Base-by-base conservation (phyloP, 2,113 vertebrate genomes). In the Numida meleagris region DNA sequence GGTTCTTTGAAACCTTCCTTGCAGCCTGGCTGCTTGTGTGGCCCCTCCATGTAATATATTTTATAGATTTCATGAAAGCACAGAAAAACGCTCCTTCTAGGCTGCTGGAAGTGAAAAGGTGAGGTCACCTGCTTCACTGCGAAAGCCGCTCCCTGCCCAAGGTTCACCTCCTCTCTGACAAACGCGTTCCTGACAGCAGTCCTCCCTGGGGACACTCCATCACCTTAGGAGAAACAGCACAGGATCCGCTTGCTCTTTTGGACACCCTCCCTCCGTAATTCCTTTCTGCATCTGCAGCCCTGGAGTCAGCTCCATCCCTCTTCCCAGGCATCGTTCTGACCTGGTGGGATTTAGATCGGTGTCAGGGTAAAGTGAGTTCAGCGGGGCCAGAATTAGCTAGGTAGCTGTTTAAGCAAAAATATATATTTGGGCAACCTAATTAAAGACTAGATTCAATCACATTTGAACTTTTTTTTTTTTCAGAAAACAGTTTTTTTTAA, bases 401-500 rank as follows among this genome's bases (percentile, higher is more conserved):
- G 59, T 34, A 12, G 13, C 67, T 36, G 18, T 40, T 71, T 23
- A 48, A 94, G 88, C 53, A 92, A 79, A 95, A 83, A 93, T 23
- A 79, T 2, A 1, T 33, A 34, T 80, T 62, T 82, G 71, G n/a
- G 76, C 89, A 73, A 68, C 46, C n/a, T 88, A 79, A 93, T 77
- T 65, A 55, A 43, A 10, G n/a, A 13, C 16, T 89, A 23, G 73
- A 59, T 82, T 80, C 62, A 58, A 20, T 34, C 14, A 13, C 0
- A 0, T 72, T 82, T 84, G 61, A 77, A 67, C 23, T 34, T 14
- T 18, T 21, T 31, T 62, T 51, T 77, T n/a, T 20, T 12, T 65
- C 25, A 59, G 46, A 65, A 91, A 94, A 86, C 7, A 21, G 4
- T 9, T 65, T 27, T 93, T 96, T 96, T 84, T 76, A 85, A 88